Evolutionary conservation across 2,888 invertebrate species (phyloP).

Genomic region (Cyclophora albipunctata): DNA sequence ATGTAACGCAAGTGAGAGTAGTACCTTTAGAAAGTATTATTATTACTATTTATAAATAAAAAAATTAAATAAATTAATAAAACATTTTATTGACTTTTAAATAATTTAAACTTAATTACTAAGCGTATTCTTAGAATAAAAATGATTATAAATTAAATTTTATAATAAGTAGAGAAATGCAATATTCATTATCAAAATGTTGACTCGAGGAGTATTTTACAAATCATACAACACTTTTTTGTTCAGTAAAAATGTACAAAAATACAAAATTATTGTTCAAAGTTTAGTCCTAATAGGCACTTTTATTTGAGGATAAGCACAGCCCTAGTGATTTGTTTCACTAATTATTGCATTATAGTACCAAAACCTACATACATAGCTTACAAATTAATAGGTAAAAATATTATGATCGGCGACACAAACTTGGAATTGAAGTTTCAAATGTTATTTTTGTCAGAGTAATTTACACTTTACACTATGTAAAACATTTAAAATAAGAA

Average conservation of each 20-base stretch:
- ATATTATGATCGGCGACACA: neutral
- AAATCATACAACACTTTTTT: conserved; percentile 2
- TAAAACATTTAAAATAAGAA: no score
- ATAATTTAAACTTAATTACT: conserved; percentile 71
- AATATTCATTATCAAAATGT: conserved; percentile 34
- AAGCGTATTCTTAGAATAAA: conserved; percentile 63
- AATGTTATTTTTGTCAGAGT: no score
- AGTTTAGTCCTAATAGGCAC: conserved; percentile 12
- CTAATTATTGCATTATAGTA: conserved; percentile 8
- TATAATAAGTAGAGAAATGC: conserved; percentile 51
- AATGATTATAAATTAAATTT: conserved; percentile 49
- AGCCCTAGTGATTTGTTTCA: conserved; percentile 25
- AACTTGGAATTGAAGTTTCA: neutral
- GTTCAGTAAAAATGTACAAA: conserved; percentile 14
- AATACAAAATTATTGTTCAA: conserved; percentile 19
- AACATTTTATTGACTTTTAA: conserved; percentile 73
- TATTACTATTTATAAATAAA: conserved; percentile 33
- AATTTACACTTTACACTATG: no score
- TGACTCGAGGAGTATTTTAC: conserved; percentile 27
- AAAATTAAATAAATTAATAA: conserved; percentile 44
- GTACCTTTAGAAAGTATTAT: no score
- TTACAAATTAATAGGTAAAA: neutral
- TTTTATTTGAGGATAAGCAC: conserved; percentile 20
- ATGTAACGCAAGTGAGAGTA: no score
- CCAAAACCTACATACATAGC: no score